A percentile compares a stretch with the other conserved stretches of the same genome.
Evolutionary conservation across 2,888 invertebrate species (phyloP).

Genomic region (Lacanobia oleracea): DNA sequence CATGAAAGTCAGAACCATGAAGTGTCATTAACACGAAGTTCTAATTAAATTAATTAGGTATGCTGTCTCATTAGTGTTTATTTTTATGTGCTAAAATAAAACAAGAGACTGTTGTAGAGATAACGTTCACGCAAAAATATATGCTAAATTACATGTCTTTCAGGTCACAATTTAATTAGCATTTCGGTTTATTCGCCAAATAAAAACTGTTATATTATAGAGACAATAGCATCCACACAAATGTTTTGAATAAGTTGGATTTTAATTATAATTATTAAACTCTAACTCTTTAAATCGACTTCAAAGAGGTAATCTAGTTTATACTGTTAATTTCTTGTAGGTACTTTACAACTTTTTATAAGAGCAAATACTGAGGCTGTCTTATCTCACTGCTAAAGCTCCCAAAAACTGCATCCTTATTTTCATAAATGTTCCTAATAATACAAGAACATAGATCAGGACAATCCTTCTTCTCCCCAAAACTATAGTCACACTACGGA

Average conservation of each 20-base stretch:
- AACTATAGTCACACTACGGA: conserved; percentile 61
- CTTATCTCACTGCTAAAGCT: too few relatives aligned
- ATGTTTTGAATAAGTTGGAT: neutral
- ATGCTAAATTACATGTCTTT: neutral
- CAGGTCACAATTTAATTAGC: neutral
- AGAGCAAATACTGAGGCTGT: too few relatives aligned
- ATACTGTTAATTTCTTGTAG: too few relatives aligned
- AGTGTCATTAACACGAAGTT: conserved; percentile 29
- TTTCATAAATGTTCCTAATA: too few relatives aligned
- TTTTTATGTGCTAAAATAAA: conserved; percentile 35
- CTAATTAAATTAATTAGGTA: conserved; percentile 41
- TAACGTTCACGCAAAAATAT: conserved; percentile 18
- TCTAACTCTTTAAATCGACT: too few relatives aligned
- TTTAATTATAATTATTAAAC: neutral
- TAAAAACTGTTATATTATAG: neutral
- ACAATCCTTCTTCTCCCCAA: conserved; percentile 9
- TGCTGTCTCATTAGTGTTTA: conserved; percentile 25
- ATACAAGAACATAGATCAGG: neutral
- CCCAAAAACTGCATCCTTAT: too few relatives aligned
- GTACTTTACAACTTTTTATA: too few relatives aligned
- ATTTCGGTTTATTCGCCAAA: neutral
- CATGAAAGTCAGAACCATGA: conserved; percentile 42
- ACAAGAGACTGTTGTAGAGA: conserved; percentile 3
- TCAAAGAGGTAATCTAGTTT: too few relatives aligned
- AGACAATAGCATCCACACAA: neutral